Evolutionary conservation across 2,888 invertebrate genomes (phyloP).

Genomic region (Ctena decussata): DNA sequence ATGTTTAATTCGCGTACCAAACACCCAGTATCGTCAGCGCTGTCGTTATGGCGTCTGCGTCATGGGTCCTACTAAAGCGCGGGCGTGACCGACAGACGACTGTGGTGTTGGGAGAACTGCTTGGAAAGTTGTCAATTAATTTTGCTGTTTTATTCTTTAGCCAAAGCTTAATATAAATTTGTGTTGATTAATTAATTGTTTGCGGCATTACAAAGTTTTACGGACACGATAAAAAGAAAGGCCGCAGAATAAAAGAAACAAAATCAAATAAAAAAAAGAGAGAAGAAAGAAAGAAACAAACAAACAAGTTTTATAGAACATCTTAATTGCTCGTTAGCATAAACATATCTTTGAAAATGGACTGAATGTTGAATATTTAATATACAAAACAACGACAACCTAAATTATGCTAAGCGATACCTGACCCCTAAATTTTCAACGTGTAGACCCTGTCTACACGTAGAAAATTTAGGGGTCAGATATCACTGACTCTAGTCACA

Average conservation of each 20-base stretch:
- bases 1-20: constrained; percentile 15
- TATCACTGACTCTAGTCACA: neutral
- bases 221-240: too few relatives aligned
- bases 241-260: too few relatives aligned
- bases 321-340: too few relatives aligned
- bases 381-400: too few relatives aligned
- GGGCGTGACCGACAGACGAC: neutral
- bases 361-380: too few relatives aligned
- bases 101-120: neutral
- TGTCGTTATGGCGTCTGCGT: neutral
- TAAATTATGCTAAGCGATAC: too few relatives aligned
- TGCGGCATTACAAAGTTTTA: too few relatives aligned
- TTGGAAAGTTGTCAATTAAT: neutral
- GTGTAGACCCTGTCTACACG: neutral
- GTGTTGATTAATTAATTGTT: neutral
- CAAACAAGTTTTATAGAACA: too few relatives aligned
- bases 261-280: too few relatives aligned
- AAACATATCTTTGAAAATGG: too few relatives aligned
- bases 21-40: constrained; percentile 4
- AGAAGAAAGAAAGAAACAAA: too few relatives aligned
- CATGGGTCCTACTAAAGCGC: neutral
- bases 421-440: neutral
- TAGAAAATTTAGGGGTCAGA: neutral
- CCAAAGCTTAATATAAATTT: neutral
- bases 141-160: neutral